Base-by-base conservation (phyloP, 1,140 invertebrate species). In the Drosophila pandora region DNA sequence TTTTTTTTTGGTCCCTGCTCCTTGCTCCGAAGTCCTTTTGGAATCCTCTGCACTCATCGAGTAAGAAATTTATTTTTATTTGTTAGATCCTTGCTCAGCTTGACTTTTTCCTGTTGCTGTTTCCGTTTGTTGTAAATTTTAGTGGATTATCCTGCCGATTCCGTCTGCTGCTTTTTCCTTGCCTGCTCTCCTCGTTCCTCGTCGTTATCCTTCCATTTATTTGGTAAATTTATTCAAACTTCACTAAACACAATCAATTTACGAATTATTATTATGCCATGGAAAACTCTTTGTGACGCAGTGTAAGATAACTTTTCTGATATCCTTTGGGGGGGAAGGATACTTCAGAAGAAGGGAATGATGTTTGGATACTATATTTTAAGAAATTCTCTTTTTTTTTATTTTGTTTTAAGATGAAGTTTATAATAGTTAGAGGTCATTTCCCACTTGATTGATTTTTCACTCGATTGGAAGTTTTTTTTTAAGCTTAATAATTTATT, bases 191-290 rank as follows among this genome's bases (percentile, higher is more conserved):
- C 54, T 37, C 2, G 12, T 47, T 37, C 2, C 9, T 49, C 47
- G 12, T 45, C 41, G 57, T 32, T 8, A 28, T 49, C 43, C 50
- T 39, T 21, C 64, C 65, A 69, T 69, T 69, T 43, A 68, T 69
- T 79, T 67, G 67, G 39, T 62, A 79, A 76, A 88, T 88, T 88
- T 88, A 88, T 88, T 88, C 83, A 88, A 88, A 88, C 83, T 88
- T 88, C 83, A 88, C 83, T 88, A 88, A 88, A 88, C 83, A 88
- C 83, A 88, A 88, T 88, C 83, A 88, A 88, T 88, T 88, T 88
- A 76, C 83, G 83, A 88, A 88, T 88, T 85, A 85, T 85, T 88
- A 88, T 87, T 88, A 88, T 88, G 64, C 71, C 62, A 34, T 43
- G 47, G 34, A 45, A 67, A 41, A 60, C 32, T 52, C 59, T 74